A percentile compares a stretch with the other conserved stretches of the same genome.
These are phyloP conservation scores for Acleris cristana DNA, from an alignment of 2,888 invertebrate genomes.

Conservation along the genomic window DNA sequence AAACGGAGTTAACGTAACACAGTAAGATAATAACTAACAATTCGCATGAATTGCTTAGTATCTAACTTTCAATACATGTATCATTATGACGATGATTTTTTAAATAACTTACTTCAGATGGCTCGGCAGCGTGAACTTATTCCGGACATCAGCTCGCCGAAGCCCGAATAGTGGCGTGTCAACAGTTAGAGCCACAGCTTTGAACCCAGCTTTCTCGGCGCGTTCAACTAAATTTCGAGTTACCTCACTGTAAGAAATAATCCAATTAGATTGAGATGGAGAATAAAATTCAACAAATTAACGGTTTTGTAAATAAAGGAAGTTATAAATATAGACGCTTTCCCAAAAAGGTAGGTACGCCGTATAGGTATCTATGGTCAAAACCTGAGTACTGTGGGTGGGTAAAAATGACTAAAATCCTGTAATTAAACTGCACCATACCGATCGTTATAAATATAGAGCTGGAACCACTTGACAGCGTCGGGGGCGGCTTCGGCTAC, in stretches of 20 bases:
- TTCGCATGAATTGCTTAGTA: too few species aligned
- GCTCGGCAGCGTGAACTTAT: conserved; percentile 91
- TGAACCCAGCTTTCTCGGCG: conserved; percentile 93
- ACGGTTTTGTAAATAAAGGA: too few species aligned
- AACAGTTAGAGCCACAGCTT: conserved; percentile 93
- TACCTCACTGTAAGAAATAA: conserved; percentile 78
- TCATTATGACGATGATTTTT: background rate
- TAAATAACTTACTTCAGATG: conserved; percentile 86
- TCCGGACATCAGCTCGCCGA: conserved; percentile 91
- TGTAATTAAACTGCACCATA: conserved; percentile 49
- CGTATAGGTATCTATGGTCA: too few species aligned
- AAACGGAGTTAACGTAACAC: too few species aligned
- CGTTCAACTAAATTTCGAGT: conserved; percentile 88
- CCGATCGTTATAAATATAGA: conserved; percentile 95
- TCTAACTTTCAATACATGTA: too few species aligned
- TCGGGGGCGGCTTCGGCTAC: conserved; percentile 90
- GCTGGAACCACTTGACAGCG: conserved; percentile 94
- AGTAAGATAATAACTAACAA: too few species aligned
- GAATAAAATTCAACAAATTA: background rate
- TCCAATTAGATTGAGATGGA: background rate
- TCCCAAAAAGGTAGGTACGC: too few species aligned
- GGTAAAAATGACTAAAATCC: too few species aligned
- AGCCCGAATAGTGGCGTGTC: conserved; percentile 95
- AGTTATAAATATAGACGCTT: too few species aligned
- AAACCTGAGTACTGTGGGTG: too few species aligned